These are phyloP conservation scores for Dicrostonyx torquatus DNA, from an alignment of 2,797 vertebrate species.

Conservation along the genomic window DNA sequence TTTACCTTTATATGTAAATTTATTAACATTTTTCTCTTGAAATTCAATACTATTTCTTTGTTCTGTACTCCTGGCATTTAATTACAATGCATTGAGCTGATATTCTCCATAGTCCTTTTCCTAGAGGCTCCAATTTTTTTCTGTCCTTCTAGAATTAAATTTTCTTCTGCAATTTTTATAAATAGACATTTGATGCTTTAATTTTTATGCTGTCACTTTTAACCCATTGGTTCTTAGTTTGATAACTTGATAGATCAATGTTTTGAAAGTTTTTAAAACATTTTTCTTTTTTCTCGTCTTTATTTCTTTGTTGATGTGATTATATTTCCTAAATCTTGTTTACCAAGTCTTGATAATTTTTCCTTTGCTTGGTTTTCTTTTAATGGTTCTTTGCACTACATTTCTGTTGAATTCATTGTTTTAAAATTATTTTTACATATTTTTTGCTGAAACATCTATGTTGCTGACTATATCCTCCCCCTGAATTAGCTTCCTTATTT, in stretches of 20 bases:
- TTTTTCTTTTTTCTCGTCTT: not conserved
- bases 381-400: not conserved
- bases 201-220: not conserved
- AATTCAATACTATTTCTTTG: not conserved
- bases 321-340: not conserved
- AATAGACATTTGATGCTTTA: not conserved
- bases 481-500: not conserved
- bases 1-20: not conserved
- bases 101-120: not conserved
- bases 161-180: not conserved
- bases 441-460: not conserved
- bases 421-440: not conserved
- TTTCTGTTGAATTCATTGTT: not conserved
- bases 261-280: not conserved
- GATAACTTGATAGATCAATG: not conserved
- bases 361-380: not conserved
- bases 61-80: not conserved
- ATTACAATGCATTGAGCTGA: not conserved
- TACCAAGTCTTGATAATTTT: not conserved
- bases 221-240: not conserved
- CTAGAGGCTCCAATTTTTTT: not conserved
- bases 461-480: not conserved
- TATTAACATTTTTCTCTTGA: not conserved
- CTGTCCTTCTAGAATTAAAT: not conserved
- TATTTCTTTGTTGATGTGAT: not conserved